These are phyloP conservation scores for Microcebus ravelobensis DNA, from an alignment of 2,113 vertebrate species.

Conservation along the genomic window DNA sequence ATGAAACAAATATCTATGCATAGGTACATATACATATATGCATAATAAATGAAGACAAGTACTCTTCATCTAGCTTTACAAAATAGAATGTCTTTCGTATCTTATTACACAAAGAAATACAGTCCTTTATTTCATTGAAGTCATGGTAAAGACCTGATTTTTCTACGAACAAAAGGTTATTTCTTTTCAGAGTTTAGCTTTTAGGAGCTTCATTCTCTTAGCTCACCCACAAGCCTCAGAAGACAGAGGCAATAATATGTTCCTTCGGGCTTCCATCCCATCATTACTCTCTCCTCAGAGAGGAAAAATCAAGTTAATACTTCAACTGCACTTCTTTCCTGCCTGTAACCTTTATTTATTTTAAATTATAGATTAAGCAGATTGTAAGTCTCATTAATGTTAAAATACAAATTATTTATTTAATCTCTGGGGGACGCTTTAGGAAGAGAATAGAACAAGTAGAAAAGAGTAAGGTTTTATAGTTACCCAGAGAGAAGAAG, in stretches of 20 bases:
- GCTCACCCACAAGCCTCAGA: rapidly evolving
- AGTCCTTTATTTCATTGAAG: not conserved
- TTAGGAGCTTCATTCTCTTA: not conserved
- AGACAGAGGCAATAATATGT: not conserved
- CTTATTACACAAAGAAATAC: not conserved
- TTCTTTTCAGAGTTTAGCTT: not conserved
- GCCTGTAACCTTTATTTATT: not conserved
- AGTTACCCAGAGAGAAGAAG: not conserved
- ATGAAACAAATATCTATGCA: not conserved
- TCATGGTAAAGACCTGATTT: not conserved
- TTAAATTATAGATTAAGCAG: not conserved
- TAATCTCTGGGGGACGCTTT: not conserved
- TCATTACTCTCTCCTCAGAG: not conserved
- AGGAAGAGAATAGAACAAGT: not conserved
- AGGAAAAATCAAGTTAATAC: not conserved
- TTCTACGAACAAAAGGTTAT: not conserved
- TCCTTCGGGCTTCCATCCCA: rapidly evolving
- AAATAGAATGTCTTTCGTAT: not conserved
- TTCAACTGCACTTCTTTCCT: not conserved
- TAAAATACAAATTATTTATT: not conserved
- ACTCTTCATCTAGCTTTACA: not conserved
- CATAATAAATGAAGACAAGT: not conserved
- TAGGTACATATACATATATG: not conserved
- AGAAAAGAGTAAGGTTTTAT: not conserved
- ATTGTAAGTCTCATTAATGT: not conserved